Percentiles rank a stretch among this genome's conserved stretches.
Evolutionary conservation across 2,113 vertebrate species (phyloP).

Genomic region (Equus quagga): DNA sequence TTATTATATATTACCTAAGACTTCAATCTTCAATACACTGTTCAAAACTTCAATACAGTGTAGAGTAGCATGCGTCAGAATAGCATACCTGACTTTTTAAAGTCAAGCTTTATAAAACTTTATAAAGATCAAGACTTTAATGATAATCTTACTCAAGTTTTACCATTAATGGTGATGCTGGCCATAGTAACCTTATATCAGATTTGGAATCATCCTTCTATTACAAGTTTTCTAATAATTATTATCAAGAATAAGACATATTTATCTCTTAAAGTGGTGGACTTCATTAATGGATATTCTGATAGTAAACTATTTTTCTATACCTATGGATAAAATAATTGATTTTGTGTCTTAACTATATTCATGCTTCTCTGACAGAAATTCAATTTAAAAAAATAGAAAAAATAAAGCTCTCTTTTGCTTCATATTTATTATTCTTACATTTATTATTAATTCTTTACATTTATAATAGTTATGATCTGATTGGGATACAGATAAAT

Average conservation of each 20-base stretch:
- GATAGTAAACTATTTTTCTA: background rate
- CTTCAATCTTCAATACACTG: background rate
- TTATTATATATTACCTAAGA: background rate
- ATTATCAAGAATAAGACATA: background rate
- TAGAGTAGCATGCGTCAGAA: background rate
- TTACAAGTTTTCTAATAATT: background rate
- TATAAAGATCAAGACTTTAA: background rate
- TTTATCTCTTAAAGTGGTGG: background rate
- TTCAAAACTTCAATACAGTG: background rate
- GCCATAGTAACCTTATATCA: background rate
- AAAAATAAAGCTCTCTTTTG: background rate
- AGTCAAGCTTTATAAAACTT: background rate
- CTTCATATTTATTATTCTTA: background rate
- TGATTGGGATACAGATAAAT: background rate
- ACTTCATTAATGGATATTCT: background rate
- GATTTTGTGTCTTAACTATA: background rate
- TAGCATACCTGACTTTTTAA: background rate
- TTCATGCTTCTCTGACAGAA: background rate
- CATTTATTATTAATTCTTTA: background rate
- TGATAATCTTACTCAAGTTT: background rate
- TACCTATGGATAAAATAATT: background rate
- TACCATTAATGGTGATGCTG: background rate
- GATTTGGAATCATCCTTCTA: background rate
- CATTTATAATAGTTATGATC: background rate
- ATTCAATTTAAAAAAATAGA: background rate